Conservation (phyloP, 2,888 invertebrate genomes). For the Drosophila gaucha region DNA sequence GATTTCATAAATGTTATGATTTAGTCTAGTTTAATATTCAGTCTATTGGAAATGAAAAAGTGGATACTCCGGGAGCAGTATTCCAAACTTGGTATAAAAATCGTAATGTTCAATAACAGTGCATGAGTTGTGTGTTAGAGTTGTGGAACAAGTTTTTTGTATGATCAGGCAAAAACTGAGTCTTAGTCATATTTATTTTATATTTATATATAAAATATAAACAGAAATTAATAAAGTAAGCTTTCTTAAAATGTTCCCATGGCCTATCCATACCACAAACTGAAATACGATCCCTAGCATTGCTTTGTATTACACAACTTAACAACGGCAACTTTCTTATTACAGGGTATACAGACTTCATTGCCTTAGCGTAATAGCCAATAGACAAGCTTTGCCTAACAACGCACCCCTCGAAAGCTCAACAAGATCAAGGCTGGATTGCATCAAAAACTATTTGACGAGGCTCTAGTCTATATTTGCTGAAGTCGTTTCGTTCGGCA, state of each 20-base stretch:
- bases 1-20: too few species aligned
- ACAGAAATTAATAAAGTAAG: too few species aligned
- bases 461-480: constrained; percentile 37
- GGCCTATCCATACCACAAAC: too few species aligned
- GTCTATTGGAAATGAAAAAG: not conserved
- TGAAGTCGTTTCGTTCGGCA: constrained; percentile 25
- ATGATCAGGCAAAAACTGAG: not conserved
- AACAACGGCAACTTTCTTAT: not conserved
- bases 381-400: constrained; percentile 30
- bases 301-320: not conserved
- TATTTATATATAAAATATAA: too few species aligned
- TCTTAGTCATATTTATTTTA: too few species aligned
- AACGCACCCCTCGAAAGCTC: constrained; percentile 54
- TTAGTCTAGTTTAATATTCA: not conserved
- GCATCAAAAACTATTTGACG: constrained; percentile 28
- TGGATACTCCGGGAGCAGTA: too few species aligned
- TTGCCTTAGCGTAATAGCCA: not conserved
- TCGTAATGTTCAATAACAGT: not conserved
- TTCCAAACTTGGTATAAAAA: not conserved
- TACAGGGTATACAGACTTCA: constrained; percentile 12
- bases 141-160: not conserved
- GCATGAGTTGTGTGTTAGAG: too few species aligned
- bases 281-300: too few species aligned
- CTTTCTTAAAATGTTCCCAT: too few species aligned
- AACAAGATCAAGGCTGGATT: constrained; percentile 64